Percentiles rank a stretch among this genome's conserved stretches.
phyloP scores from a whole-genome alignment of 2,797 vertebrate species.

The Labroides dimidiatus region DNA sequence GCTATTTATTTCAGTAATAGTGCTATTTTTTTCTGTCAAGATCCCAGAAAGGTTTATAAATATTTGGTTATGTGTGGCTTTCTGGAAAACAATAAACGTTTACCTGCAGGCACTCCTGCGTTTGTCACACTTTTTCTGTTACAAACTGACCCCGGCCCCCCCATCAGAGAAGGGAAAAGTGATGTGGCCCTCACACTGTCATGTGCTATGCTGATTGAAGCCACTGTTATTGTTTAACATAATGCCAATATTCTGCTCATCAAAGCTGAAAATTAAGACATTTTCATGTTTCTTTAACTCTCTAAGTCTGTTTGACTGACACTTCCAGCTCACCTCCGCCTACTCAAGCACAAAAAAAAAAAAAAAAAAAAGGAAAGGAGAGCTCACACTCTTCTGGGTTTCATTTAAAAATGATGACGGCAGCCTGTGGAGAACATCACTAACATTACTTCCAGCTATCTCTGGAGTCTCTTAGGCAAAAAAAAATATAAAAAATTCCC shows the following conservation, averaged over 20 bases:
- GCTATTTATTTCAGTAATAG: too few relatives aligned
- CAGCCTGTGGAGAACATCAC: background rate
- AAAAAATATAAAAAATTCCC: constrained; percentile 14
- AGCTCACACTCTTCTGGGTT: background rate
- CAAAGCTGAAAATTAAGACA: background rate
- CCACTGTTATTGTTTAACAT: background rate
- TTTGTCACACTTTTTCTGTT: too few relatives aligned
- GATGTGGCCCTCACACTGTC: too few relatives aligned
- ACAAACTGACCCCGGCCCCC: too few relatives aligned
- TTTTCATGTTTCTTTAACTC: constrained; percentile 15
- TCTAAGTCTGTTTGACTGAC: background rate
- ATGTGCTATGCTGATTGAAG: background rate
- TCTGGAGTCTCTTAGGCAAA: constrained; percentile 9
- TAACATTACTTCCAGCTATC: constrained; percentile 1
- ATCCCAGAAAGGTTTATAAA: too few relatives aligned
- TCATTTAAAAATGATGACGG: background rate
- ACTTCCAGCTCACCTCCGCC: background rate
- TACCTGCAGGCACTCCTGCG: too few relatives aligned
- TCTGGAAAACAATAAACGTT: too few relatives aligned
- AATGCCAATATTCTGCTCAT: background rate
- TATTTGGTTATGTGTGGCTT: too few relatives aligned
- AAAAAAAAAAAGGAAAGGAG: too few relatives aligned
- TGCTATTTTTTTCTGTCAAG: too few relatives aligned
- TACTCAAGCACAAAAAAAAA: background rate
- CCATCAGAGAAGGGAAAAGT: too few relatives aligned